Evolutionary conservation across 2,797 vertebrate genomes (phyloP), one percentile per base, ranked within the genome.

Genomic region (Pelochelys cantorii): DNA sequence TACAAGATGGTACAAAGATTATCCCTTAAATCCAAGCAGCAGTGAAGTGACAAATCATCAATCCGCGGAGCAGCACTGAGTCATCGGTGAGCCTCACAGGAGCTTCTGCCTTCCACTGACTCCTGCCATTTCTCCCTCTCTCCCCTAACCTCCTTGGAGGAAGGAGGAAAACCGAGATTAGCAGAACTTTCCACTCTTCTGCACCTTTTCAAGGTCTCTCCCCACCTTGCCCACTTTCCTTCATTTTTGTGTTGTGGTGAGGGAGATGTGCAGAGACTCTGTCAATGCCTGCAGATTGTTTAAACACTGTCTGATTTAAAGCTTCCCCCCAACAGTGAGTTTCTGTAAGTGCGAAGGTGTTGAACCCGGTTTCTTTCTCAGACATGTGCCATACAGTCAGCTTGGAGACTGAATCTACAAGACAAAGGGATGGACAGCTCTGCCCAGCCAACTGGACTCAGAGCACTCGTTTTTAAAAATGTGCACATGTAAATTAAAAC

Each of bases 1-100:
- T 99, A 99, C 97, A 98, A 97, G 87, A 95, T 98, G 7, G 98
- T 99, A 31, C 99, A 99, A 94, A 98, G 98, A 92, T 97, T 99
- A 88, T 99, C 98, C 29, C 98, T 99, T 92, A 99, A 99, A 97
- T 97, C 98, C 68, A 99, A 99, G 98, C 97, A 98, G 60, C 99
- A 99, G 90, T 99, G 98, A 98, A 92, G 31, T 5, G 55, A 53
- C 8, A 5, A 68, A 11, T 54, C 31, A 5, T 65, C 48, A 74
- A 55, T 81, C 59, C n/a, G 4, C 52, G 55, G 37, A 95, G 96
- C 96, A 96, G 89, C 96, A 96, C 93, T 91, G 95, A 94, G 84
- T 95, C 86, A 80, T 86, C 5, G 84, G 93, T 94, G 92, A 95
- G 89, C 95, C 93, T 90, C 31, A 74, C 79, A 31, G 91, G 94